Conservation (phyloP, 1,140 invertebrate species). For the Delia radicum region DNA sequence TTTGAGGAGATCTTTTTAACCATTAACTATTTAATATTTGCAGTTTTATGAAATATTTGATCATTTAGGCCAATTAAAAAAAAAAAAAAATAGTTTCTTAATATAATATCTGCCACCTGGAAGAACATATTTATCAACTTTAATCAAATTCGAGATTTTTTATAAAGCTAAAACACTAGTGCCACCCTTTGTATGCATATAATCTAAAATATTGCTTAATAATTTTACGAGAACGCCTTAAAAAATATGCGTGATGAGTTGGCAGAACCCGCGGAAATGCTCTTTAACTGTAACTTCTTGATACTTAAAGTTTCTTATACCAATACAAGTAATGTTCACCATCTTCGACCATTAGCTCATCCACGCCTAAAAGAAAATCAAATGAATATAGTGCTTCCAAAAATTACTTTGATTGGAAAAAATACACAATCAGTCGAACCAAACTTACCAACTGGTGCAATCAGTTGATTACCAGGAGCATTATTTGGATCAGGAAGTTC, state of each 20-base stretch:
- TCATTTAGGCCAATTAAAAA: no score
- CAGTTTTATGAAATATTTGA: no score
- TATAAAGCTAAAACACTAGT: neutral
- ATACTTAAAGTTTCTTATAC: slow-evolving; percentile 83
- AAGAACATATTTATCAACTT: no score
- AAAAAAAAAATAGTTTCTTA: no score
- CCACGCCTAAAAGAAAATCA: slow-evolving; percentile 65
- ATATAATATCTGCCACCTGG: no score
- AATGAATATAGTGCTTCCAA: no score
- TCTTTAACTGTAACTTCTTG: slow-evolving; percentile 16
- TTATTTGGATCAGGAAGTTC: slow-evolving; percentile 72
- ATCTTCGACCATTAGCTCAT: slow-evolving; percentile 78
- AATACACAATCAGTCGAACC: neutral
- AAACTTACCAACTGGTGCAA: slow-evolving; percentile 76
- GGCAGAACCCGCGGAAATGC: neutral
- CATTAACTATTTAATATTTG: no score
- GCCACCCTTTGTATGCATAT: neutral
- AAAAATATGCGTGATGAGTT: neutral
- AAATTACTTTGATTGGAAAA: no score
- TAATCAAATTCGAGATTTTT: no score
- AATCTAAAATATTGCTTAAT: neutral
- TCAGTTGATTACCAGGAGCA: slow-evolving; percentile 79
- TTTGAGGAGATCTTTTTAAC: no score
- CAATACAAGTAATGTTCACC: slow-evolving; percentile 85
- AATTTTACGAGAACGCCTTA: neutral